These are phyloP conservation scores for Melospiza melodia DNA, from an alignment of 2,113 vertebrate species.

Conservation along the genomic window DNA sequence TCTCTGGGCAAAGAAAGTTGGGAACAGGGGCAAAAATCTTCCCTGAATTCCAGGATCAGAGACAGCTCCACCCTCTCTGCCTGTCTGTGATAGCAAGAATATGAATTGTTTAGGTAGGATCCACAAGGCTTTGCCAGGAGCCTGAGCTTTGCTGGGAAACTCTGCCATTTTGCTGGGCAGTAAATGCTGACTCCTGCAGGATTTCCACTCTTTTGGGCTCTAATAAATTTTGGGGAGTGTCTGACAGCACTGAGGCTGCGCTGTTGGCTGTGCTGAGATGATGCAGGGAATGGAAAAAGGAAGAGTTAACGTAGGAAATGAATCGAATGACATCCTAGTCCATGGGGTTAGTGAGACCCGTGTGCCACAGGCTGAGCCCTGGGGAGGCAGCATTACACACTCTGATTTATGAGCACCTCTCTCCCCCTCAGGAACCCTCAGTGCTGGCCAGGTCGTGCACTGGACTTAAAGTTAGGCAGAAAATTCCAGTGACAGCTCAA, in stretches of 20 bases:
- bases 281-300: not conserved
- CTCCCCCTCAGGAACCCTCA: not conserved
- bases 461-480: not conserved
- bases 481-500: not conserved
- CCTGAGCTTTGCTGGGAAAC: not conserved
- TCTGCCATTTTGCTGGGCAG: not conserved
- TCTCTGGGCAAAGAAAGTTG: not conserved
- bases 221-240: not conserved
- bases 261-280: not conserved
- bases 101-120: not conserved
- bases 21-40: not conserved
- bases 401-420: not conserved
- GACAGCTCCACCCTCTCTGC: not conserved
- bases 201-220: not conserved
- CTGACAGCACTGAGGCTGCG: not conserved
- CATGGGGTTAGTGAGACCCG: not conserved
- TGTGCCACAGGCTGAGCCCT: not conserved
- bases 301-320: not conserved
- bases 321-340: not conserved
- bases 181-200: not conserved
- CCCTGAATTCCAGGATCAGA: not conserved
- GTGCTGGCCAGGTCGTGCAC: not conserved
- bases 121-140: not conserved
- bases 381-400: not conserved
- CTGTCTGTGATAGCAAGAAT: not conserved